Percentiles rank a stretch among this genome's conserved stretches.
phyloP scores from a whole-genome alignment of 2,797 vertebrate genomes.

The Astyanax mexicanus region DNA sequence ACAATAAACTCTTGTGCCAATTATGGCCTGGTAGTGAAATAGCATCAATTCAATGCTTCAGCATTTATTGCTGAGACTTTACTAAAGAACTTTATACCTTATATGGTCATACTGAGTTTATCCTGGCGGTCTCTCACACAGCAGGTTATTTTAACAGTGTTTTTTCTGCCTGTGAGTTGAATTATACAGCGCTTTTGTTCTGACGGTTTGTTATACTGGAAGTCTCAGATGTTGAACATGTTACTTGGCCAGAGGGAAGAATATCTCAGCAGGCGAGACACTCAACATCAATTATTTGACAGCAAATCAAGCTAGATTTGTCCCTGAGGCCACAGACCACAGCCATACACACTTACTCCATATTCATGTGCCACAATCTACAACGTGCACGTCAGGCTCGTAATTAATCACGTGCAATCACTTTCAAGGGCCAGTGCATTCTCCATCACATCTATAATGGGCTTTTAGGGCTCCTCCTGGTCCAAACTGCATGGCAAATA shows the following conservation, averaged over 20 bases:
- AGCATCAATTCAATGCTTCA: no score
- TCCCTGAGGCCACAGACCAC: background rate
- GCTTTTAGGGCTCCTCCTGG: background rate
- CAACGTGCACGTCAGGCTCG: background rate
- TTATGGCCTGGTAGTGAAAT: no score
- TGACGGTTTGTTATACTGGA: background rate
- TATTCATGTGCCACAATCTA: conserved; percentile 5
- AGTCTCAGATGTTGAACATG: background rate
- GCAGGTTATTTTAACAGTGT: background rate
- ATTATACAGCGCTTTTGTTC: conserved; percentile 9
- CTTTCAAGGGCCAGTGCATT: background rate
- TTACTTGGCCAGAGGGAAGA: background rate
- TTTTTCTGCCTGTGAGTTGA: background rate
- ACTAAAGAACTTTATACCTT: background rate
- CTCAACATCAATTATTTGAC: conserved; percentile 3
- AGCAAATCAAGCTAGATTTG: conserved; percentile 24
- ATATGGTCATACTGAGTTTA: background rate
- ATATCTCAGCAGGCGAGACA: conserved; percentile 1
- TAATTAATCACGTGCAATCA: background rate
- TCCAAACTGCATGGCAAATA: background rate
- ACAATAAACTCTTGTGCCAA: no score
- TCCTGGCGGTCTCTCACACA: background rate
- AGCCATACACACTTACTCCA: conserved; percentile 1
- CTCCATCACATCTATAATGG: background rate
- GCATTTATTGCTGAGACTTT: no score